A percentile compares a stretch with the other conserved stretches of the same genome.
Evolutionary conservation across 2,797 vertebrate genomes (phyloP).

Genomic region (Pseudomugil tenellus): DNA sequence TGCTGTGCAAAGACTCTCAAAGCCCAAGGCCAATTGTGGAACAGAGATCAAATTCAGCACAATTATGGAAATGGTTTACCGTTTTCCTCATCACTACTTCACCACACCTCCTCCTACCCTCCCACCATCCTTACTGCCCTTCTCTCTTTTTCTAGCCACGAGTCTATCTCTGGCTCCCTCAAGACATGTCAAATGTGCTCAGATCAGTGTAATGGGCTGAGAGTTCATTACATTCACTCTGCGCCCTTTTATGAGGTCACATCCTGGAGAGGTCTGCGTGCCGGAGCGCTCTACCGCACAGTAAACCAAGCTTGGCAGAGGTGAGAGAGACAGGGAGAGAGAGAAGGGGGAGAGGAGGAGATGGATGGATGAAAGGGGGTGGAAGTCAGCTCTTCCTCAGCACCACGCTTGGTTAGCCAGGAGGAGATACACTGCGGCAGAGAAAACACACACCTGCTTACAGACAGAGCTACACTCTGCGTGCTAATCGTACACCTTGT

Average conservation of each 20-base stretch:
- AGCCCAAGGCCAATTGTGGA: conserved; percentile 46
- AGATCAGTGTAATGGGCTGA: conserved; percentile 81
- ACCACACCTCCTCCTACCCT: conserved; percentile 1
- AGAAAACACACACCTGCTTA: conserved; percentile 48
- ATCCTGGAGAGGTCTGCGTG: conserved; percentile 75
- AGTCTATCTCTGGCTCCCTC: conserved; percentile 68
- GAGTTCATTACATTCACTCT: conserved; percentile 81
- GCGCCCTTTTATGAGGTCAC: conserved; percentile 84
- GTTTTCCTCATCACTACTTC: conserved; percentile 30
- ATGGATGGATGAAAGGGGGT: conserved; percentile 41
- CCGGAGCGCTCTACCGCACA: conserved; percentile 62
- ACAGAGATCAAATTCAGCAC: conserved; percentile 66
- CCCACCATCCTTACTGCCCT: conserved; percentile 23
- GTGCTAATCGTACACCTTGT: conserved; percentile 1
- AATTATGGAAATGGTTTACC: conserved; percentile 69
- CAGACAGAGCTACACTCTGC: conserved; percentile 3
- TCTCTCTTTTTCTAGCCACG: conserved; percentile 36
- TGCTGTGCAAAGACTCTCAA: conserved; percentile 12
- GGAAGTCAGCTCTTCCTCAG: conserved; percentile 49
- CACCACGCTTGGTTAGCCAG: conserved; percentile 58
- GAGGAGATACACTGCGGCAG: conserved; percentile 44
- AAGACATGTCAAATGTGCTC: conserved; percentile 81
- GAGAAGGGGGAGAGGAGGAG: not conserved
- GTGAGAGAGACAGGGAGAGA: conserved; percentile 19
- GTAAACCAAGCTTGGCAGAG: conserved; percentile 75